These are phyloP conservation scores for Halictus ligatus DNA, from an alignment of 2,888 invertebrate species.

Conservation along the genomic window DNA sequence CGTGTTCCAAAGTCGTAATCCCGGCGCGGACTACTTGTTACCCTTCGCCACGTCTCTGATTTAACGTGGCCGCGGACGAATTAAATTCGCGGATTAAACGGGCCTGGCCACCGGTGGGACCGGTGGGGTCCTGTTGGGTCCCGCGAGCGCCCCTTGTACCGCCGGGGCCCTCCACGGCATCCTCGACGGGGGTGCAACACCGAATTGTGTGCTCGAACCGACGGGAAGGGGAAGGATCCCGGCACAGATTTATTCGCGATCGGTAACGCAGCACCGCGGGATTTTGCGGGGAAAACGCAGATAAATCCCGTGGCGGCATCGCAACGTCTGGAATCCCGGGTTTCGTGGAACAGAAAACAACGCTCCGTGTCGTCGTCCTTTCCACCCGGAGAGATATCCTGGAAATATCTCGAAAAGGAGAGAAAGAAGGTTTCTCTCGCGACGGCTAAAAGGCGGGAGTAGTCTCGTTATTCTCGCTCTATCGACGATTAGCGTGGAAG, in stretches of 20 bases:
- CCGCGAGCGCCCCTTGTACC: slow-evolving; percentile 49
- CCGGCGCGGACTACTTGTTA: slow-evolving; percentile 82
- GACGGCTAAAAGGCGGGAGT: slow-evolving; percentile 49
- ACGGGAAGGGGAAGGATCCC: neutral
- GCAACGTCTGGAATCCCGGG: slow-evolving; percentile 1
- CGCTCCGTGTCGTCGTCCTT: slow-evolving; percentile 1
- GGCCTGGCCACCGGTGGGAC: slow-evolving; percentile 24
- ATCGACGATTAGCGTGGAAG: slow-evolving; percentile 61
- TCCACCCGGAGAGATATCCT: neutral
- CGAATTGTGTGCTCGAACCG: slow-evolving; percentile 13
- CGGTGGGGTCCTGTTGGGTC: slow-evolving; percentile 10
- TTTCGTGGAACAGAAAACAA: slow-evolving; percentile 11
- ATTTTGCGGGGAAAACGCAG: slow-evolving; percentile 31
- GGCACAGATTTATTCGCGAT: slow-evolving; percentile 30
- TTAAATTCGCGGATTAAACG: slow-evolving; percentile 74
- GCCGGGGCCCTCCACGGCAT: neutral
- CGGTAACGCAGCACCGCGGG: neutral
- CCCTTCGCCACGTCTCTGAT: slow-evolving; percentile 81
- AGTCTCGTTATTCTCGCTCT: slow-evolving; percentile 60
- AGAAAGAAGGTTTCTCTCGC: neutral
- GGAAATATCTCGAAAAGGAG: neutral
- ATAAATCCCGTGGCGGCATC: neutral
- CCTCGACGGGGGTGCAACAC: neutral
- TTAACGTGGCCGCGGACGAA: slow-evolving; percentile 81
- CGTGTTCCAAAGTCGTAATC: slow-evolving; percentile 83